Conservation (phyloP, 2,888 invertebrate species). For the Torymus aiolomorphi region DNA sequence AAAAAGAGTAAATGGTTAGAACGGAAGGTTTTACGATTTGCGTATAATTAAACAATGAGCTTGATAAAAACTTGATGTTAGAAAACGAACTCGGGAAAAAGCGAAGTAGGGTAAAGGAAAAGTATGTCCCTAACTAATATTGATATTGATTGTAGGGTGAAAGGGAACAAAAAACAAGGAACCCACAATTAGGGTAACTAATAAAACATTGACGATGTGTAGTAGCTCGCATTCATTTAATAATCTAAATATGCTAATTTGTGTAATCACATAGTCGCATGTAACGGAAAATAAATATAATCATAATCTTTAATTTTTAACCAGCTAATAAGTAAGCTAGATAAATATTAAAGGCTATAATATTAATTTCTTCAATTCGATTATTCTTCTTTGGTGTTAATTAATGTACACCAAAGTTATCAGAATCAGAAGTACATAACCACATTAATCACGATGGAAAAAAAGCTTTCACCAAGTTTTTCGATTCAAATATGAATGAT, state of each 20-base stretch:
- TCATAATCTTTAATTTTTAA: conserved; percentile 31
- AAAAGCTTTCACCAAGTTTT: background rate
- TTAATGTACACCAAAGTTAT: conserved; percentile 7
- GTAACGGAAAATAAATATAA: conserved; percentile 23
- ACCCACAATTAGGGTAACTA: conserved; percentile 38
- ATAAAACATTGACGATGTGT: conserved; percentile 29
- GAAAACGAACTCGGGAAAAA: background rate
- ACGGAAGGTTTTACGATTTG: conserved; percentile 12
- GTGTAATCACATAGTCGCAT: conserved; percentile 20
- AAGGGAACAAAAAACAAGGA: conserved; percentile 52
- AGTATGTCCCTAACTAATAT: conserved; percentile 32
- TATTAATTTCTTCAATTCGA: background rate
- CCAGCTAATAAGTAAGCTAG: conserved; percentile 26
- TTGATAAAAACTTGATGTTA: conserved; percentile 22
- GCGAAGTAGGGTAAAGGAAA: background rate
- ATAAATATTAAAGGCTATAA: background rate
- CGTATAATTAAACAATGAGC: conserved; percentile 17
- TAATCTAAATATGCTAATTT: conserved; percentile 47
- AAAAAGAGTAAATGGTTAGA: conserved; percentile 29
- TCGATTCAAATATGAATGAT: conserved; percentile 2
- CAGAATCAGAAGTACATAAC: conserved; percentile 9
- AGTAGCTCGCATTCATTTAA: conserved; percentile 41
- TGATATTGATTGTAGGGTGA: conserved; percentile 45
- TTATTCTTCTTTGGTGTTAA: background rate
- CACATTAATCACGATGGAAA: background rate